phyloP scores from a whole-genome alignment of 2,888 invertebrate genomes.

The Helleia helle region DNA sequence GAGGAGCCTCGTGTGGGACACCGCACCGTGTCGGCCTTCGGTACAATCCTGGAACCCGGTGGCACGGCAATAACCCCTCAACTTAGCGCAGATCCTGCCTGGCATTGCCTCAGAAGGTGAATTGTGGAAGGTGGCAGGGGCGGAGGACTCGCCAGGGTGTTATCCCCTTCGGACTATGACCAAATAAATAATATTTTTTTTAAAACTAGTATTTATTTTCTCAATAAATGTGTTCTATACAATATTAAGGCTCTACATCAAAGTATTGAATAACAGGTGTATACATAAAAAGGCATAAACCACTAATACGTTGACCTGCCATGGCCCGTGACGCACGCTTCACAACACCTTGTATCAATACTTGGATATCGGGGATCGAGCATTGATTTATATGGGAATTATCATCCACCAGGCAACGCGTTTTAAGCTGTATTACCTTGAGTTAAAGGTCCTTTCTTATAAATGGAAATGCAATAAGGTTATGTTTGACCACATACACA shows the following conservation, averaged over 20 bases:
- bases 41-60: no score
- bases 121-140: no score
- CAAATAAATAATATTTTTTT: no score
- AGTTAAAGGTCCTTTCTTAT: constrained; percentile 3
- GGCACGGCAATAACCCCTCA: no score
- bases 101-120: no score
- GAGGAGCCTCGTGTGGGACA: no score
- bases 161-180: no score
- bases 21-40: no score
- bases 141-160: no score
- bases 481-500: background rate
- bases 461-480: background rate
- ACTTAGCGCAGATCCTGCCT: no score
- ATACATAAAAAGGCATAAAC: constrained; percentile 13
- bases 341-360: constrained; percentile 45
- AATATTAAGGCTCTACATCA: background rate
- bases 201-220: no score
- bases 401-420: constrained; percentile 7
- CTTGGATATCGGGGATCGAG: constrained; percentile 38
- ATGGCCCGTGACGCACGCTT: constrained; percentile 33
- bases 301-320: constrained; percentile 25
- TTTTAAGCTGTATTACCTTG: background rate
- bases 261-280: constrained; percentile 16
- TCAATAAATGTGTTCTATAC: no score
- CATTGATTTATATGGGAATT: constrained; percentile 54